A percentile compares a stretch with the other conserved stretches of the same genome.
Conservation (phyloP, 2,113 vertebrate genomes). For the Podocnemis expansa region DNA sequence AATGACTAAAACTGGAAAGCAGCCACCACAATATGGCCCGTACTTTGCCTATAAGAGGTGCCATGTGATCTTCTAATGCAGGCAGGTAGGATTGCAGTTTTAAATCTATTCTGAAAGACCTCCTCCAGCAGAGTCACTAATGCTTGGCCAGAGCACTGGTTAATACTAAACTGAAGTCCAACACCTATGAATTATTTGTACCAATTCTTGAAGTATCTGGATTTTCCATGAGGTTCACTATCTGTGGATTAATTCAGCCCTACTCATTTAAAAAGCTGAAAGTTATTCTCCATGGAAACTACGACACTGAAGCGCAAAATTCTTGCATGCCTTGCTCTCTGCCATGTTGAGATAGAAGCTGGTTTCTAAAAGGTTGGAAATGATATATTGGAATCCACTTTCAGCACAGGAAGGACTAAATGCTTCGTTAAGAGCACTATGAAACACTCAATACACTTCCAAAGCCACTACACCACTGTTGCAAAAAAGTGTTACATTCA, state of each 20-base stretch:
- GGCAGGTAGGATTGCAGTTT: not conserved
- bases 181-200: not conserved
- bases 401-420: not conserved
- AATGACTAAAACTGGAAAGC: not conserved
- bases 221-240: not conserved
- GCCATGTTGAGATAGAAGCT: not conserved
- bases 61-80: not conserved
- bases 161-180: not conserved
- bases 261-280: not conserved
- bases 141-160: not conserved
- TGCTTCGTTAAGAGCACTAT: not conserved
- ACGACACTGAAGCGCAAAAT: not conserved
- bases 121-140: not conserved
- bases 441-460: not conserved
- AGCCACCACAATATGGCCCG: rapidly evolving
- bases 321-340: not conserved
- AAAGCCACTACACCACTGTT: not conserved
- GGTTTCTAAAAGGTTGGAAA: not conserved
- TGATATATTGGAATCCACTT: not conserved
- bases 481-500: not conserved
- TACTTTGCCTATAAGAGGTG: not conserved
- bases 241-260: not conserved
- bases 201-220: not conserved
- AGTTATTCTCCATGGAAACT: no score
- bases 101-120: not conserved